A percentile compares a stretch with the other conserved stretches of the same genome.
Evolutionary conservation across 2,888 invertebrate genomes (phyloP).

Genomic region (Dynastes tityus): DNA sequence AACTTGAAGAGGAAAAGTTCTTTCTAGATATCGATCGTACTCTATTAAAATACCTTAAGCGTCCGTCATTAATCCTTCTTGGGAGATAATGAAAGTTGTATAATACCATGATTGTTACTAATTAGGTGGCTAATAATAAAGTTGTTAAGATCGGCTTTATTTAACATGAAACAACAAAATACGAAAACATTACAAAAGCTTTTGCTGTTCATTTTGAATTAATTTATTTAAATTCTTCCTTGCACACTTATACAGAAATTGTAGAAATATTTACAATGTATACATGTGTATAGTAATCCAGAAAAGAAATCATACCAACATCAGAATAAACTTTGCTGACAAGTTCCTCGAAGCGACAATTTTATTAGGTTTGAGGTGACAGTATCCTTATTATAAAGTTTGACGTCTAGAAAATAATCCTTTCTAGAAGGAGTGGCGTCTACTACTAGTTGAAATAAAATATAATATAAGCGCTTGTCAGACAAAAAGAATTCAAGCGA

Average conservation of each 20-base stretch:
- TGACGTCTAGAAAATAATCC: not conserved
- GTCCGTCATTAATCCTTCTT: constrained; percentile 28
- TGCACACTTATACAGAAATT: not conserved
- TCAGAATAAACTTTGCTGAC: not conserved
- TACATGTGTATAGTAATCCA: not conserved
- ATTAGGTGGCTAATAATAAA: constrained; percentile 26
- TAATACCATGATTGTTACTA: not conserved
- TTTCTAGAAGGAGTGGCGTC: not conserved
- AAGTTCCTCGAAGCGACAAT: not conserved
- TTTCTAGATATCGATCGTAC: not conserved
- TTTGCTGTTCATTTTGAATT: not conserved
- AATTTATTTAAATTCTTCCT: not conserved
- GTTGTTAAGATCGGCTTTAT: not conserved
- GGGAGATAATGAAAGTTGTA: constrained; percentile 21
- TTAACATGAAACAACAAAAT: not conserved
- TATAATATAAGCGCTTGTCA: not conserved
- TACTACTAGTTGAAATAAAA: not conserved
- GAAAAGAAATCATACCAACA: not conserved
- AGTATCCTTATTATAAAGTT: not conserved
- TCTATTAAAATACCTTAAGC: constrained; percentile 26
- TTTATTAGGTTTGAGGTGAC: not conserved
- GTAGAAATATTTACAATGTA: too few relatives aligned
- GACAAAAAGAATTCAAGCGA: not conserved
- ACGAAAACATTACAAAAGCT: not conserved
- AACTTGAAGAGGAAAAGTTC: constrained; percentile 35